These are phyloP conservation scores for Corvus moneduloides DNA, from an alignment of 2,113 vertebrate species.

Conservation along the genomic window DNA sequence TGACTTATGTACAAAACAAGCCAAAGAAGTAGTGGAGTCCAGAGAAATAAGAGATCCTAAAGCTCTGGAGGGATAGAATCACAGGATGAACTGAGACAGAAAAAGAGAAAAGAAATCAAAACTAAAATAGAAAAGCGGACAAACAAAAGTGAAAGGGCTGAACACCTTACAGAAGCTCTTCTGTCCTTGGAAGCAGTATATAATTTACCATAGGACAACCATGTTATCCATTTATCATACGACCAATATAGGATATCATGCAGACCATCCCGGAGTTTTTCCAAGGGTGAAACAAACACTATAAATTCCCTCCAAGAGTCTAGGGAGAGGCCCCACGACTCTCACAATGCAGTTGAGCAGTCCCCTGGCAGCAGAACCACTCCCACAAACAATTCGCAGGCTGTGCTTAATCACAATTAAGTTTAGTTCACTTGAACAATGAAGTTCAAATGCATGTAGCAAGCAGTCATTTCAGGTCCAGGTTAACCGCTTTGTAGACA, in stretches of 20 bases:
- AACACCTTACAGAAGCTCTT: constrained; percentile 8
- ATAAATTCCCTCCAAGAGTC: constrained; percentile 60
- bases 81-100: neutral
- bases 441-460: neutral
- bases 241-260: constrained; percentile 60
- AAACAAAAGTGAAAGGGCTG: constrained; percentile 5
- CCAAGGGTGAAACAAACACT: constrained; percentile 60
- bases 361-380: neutral
- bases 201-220: neutral
- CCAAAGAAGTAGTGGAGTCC: neutral
- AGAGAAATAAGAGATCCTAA: constrained; percentile 20
- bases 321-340: constrained; percentile 14
- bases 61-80: neutral
- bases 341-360: neutral
- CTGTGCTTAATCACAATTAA: neutral
- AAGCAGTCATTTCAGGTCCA: neutral
- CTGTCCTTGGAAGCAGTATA: constrained; percentile 41
- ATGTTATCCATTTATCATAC: constrained; percentile 69
- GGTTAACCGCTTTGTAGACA: neutral
- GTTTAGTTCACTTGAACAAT: neutral
- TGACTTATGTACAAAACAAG: neutral
- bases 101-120: constrained; percentile 14
- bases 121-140: neutral
- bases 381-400: neutral
- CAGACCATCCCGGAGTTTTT: constrained; percentile 64